Percentiles rank a stretch among this genome's conserved stretches.
These are phyloP conservation scores for Xiphophorus hellerii DNA, from an alignment of 2,113 vertebrate species.

Conservation along the genomic window DNA sequence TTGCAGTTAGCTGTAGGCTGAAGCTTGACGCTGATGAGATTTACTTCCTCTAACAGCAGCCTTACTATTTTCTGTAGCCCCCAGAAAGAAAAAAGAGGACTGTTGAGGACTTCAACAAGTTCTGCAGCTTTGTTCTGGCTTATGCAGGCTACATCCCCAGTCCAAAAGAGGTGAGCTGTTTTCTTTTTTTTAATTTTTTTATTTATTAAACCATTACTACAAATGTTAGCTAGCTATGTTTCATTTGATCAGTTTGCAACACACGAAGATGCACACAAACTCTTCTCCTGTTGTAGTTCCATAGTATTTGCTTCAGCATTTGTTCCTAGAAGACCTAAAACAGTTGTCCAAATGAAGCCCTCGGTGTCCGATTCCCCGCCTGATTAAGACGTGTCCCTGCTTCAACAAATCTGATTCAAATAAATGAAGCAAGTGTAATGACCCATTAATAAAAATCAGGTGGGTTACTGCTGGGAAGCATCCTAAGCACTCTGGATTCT, in stretches of 20 bases:
- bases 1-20: neutral
- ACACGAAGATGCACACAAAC: neutral
- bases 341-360: neutral
- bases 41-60: constrained; percentile 5
- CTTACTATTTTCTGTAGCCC: constrained; percentile 73
- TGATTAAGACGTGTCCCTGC: neutral
- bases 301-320: neutral
- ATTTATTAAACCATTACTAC: neutral
- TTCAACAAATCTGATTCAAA: neutral
- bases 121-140: constrained; percentile 90
- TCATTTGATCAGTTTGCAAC: neutral
- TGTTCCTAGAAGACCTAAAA: too few relatives aligned
- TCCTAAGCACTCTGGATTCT: neutral
- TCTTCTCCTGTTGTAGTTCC: neutral
- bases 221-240: neutral
- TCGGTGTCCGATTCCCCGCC: neutral
- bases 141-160: constrained; percentile 91
- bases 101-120: constrained; percentile 93
- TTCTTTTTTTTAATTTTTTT: too few relatives aligned
- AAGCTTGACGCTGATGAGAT: neutral
- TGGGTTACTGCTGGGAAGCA: neutral
- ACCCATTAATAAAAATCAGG: neutral
- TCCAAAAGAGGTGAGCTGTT: constrained; percentile 85
- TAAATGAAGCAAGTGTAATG: neutral
- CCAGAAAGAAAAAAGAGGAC: constrained; percentile 88